These are phyloP conservation scores for Pampus argenteus DNA, from an alignment of 2,797 vertebrate species.

Conservation along the genomic window DNA sequence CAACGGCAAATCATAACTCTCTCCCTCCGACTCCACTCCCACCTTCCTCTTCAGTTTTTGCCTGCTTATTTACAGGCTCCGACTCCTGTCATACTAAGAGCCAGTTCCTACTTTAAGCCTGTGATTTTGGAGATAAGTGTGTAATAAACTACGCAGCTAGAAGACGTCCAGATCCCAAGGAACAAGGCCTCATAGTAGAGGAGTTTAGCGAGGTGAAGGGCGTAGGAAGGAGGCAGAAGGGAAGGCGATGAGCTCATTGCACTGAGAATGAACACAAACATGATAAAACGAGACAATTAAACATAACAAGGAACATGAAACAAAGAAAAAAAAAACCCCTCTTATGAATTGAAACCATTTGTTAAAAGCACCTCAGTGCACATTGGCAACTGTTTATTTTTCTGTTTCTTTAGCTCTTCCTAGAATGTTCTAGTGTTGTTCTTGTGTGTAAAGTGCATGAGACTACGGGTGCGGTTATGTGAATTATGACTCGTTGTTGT, in stretches of 20 bases:
- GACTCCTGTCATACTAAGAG: constrained; percentile 56
- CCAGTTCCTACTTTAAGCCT: constrained; percentile 42
- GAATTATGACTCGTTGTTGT: constrained; percentile 83
- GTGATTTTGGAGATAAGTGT: constrained; percentile 65
- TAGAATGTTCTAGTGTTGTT: constrained; percentile 49
- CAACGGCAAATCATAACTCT: constrained; percentile 31
- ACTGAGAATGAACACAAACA: constrained; percentile 14
- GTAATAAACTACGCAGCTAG: constrained; percentile 71
- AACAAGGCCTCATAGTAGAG: constrained; percentile 46
- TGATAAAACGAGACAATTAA: constrained; percentile 18
- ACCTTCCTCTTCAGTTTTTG: constrained; percentile 14
- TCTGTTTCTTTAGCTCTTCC: constrained; percentile 33
- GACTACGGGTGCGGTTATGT: constrained; percentile 72
- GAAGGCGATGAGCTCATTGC: constrained; percentile 58
- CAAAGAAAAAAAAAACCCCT: constrained; percentile 23
- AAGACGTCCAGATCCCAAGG: constrained; percentile 57
- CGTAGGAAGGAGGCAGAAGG: constrained; percentile 31
- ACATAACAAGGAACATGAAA: constrained; percentile 8
- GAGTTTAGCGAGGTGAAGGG: constrained; percentile 53
- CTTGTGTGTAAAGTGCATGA: constrained; percentile 53
- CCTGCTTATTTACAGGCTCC: constrained; percentile 46
- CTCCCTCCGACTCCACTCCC: constrained; percentile 26
- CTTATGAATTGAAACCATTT: constrained; percentile 19
- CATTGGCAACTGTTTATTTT: constrained; percentile 52
- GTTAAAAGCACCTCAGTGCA: not conserved